Conservation (phyloP, 2,797 vertebrate genomes). For the Lagorchestes hirsutus region DNA sequence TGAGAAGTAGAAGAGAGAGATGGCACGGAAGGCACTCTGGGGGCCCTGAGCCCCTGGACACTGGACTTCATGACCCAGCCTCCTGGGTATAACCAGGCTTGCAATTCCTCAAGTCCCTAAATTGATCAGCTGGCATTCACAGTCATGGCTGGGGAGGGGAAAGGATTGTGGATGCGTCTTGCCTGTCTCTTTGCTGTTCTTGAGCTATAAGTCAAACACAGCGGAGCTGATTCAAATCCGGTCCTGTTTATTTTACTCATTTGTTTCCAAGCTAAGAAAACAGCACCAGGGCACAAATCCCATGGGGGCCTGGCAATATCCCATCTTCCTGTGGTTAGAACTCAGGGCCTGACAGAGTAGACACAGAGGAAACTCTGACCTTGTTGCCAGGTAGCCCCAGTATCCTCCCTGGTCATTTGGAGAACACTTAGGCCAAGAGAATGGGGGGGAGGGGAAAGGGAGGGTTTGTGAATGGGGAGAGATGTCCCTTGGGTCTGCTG, state of each 20-base stretch:
- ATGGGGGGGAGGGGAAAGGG: not conserved
- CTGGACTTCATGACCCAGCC: not conserved
- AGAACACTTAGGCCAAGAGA: not conserved
- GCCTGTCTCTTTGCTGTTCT: constrained; percentile 40
- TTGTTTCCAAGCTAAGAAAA: not conserved
- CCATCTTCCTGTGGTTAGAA: not conserved
- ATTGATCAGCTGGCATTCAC: not conserved
- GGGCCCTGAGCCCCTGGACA: not conserved
- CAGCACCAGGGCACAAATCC: not conserved
- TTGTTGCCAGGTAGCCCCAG: not conserved
- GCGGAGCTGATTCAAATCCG: not conserved
- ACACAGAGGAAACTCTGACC: not conserved
- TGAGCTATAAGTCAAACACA: constrained; percentile 4
- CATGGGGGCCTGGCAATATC: not conserved
- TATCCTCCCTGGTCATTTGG: not conserved
- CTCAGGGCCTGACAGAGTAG: not conserved
- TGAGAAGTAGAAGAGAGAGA: not conserved
- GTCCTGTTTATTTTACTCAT: not conserved
- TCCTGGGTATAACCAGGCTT: not conserved
- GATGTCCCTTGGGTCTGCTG: not conserved
- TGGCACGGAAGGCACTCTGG: not conserved
- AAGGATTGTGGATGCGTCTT: not conserved
- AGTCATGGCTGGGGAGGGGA: not conserved
- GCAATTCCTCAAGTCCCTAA: constrained; percentile 49
- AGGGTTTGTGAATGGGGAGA: not conserved